Percentiles rank a stretch among this genome's conserved stretches.
Conservation (phyloP, 2,797 vertebrate species). For the Capromys pilorides region DNA sequence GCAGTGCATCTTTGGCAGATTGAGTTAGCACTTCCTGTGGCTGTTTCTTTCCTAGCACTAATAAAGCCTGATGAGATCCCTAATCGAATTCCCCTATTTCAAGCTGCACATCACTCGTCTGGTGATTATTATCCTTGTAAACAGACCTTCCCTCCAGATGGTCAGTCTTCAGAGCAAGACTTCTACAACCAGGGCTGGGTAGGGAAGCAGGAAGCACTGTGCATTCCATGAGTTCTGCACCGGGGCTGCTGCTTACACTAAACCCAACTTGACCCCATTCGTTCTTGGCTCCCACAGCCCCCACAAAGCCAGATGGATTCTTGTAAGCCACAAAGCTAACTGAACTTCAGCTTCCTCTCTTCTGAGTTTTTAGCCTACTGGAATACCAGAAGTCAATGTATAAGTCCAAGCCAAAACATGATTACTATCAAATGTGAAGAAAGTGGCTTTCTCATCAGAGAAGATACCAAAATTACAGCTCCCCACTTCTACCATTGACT, state of each 20-base stretch:
- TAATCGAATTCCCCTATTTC: slow-evolving; percentile 64
- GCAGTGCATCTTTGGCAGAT: slow-evolving; percentile 27
- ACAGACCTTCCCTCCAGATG: background rate
- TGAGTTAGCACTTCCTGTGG: slow-evolving; percentile 71
- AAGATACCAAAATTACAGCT: background rate
- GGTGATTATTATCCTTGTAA: background rate
- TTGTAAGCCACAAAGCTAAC: slow-evolving; percentile 60
- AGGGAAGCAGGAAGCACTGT: background rate
- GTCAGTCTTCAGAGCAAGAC: background rate
- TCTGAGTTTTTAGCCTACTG: slow-evolving; percentile 20
- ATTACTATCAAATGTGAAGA: background rate
- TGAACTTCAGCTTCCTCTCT: slow-evolving; percentile 50
- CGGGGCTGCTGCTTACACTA: background rate
- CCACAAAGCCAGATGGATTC: slow-evolving; percentile 60
- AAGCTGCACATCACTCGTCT: slow-evolving; percentile 2
- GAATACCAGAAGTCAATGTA: slow-evolving; percentile 43
- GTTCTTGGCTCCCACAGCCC: slow-evolving; percentile 62
- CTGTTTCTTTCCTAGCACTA: slow-evolving; percentile 8
- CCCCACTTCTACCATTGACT: fast-evolving
- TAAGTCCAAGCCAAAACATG: slow-evolving; percentile 15
- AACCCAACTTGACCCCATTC: slow-evolving; percentile 59
- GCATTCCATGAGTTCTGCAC: background rate
- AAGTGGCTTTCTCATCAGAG: background rate
- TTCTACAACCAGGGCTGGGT: background rate
- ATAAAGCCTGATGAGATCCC: slow-evolving; percentile 60